phyloP scores from a whole-genome alignment of 1,140 invertebrate species.

The Drosophila prosaltans region DNA sequence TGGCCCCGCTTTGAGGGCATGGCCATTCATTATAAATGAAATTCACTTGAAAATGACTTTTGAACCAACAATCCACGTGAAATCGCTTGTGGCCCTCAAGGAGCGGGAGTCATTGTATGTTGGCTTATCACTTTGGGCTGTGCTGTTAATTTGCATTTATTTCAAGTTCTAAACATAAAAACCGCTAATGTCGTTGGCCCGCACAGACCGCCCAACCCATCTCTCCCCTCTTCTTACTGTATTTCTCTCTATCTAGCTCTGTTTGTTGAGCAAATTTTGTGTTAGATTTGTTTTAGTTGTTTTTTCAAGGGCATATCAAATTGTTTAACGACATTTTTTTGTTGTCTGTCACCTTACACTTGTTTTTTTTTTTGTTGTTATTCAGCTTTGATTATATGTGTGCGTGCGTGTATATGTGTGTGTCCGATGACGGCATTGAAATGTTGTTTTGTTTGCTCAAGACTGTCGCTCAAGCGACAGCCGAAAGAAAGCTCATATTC shows the following conservation, averaged over 20 bases:
- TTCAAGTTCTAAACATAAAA: conserved; percentile 54
- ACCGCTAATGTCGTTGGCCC: conserved; percentile 10
- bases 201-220: not conserved
- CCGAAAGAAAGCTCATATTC: no score
- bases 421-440: conserved; percentile 63
- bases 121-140: conserved; percentile 47
- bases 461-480: no score
- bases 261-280: conserved; percentile 27
- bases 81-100: conserved; percentile 26
- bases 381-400: conserved; percentile 40
- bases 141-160: conserved; percentile 63
- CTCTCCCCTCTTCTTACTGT: not conserved
- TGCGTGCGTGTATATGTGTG: not conserved
- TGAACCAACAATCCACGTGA: conserved; percentile 1
- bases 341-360: conserved; percentile 69
- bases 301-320: conserved; percentile 75
- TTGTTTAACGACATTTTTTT: conserved; percentile 72
- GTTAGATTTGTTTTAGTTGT: conserved; percentile 34
- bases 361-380: conserved; percentile 17
- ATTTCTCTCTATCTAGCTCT: not conserved
- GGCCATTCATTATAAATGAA: conserved; percentile 43
- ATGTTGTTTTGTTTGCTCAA: conserved; percentile 33
- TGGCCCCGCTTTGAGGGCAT: conserved; percentile 2
- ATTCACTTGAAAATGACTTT: conserved; percentile 48
- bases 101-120: conserved; percentile 41